These are phyloP conservation scores for Falco biarmicus DNA, from an alignment of 2,797 vertebrate genomes.

Conservation along the genomic window DNA sequence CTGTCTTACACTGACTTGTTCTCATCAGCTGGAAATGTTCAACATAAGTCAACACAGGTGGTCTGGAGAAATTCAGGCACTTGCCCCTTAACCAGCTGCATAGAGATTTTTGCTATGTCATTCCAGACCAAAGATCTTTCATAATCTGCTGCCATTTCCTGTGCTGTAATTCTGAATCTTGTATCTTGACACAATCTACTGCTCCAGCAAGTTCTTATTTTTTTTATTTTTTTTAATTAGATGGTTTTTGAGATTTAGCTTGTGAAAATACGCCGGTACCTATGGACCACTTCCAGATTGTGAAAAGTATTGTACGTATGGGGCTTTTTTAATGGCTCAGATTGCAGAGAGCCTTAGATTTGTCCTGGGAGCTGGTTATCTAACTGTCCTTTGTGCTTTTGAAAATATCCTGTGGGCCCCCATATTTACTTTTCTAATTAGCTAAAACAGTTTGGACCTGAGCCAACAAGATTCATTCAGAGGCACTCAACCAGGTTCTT, in stretches of 20 bases:
- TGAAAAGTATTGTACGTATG: background rate
- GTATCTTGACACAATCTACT: background rate
- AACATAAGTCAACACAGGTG: background rate
- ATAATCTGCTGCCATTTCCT: conserved; percentile 7
- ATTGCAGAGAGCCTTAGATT: background rate
- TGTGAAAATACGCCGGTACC: background rate
- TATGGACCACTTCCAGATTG: background rate
- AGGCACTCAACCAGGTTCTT: background rate
- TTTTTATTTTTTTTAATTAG: background rate
- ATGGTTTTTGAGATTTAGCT: background rate
- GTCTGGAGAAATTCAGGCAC: background rate
- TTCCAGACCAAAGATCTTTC: conserved; percentile 9
- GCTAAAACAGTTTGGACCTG: conserved; percentile 41
- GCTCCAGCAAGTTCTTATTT: background rate
- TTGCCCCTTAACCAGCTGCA: background rate
- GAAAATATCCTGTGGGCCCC: background rate
- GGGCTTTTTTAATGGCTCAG: background rate
- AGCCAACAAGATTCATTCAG: conserved; percentile 39
- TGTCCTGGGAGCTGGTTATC: background rate
- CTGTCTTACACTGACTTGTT: background rate
- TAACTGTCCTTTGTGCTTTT: conserved; percentile 24
- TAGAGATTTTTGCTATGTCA: background rate
- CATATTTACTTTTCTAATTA: conserved; percentile 41
- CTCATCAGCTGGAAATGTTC: background rate
- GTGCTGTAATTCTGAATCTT: background rate